A percentile compares a stretch with the other conserved stretches of the same genome.
Conservation (phyloP, 2,888 invertebrate genomes). For the Cheilosia urbana region DNA sequence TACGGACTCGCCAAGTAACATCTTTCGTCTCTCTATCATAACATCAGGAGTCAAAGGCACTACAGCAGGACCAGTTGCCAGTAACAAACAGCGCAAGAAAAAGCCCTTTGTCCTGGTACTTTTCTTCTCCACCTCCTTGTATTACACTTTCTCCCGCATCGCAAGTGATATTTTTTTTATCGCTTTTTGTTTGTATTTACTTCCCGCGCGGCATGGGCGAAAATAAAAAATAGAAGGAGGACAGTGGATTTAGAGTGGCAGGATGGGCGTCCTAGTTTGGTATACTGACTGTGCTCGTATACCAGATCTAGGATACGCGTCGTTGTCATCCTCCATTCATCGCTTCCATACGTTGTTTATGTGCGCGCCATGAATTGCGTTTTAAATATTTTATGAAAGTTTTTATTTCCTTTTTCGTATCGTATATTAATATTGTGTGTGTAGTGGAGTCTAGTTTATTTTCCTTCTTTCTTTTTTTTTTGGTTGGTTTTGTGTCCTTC, state of each 20-base stretch:
- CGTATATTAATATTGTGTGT: slow-evolving; percentile 21
- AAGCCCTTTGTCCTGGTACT: slow-evolving; percentile 22
- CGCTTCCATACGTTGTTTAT: slow-evolving; percentile 17
- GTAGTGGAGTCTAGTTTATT: slow-evolving; percentile 23
- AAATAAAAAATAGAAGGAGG: slow-evolving; percentile 36
- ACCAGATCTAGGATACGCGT: slow-evolving; percentile 62
- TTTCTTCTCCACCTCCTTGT: slow-evolving; percentile 5
- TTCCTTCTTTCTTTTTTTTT: neutral
- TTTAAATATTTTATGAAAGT: slow-evolving; percentile 74
- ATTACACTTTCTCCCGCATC: slow-evolving; percentile 36
- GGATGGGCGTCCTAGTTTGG: slow-evolving; percentile 69
- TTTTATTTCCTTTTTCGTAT: slow-evolving; percentile 52
- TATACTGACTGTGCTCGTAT: slow-evolving; percentile 32
- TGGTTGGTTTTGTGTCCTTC: neutral
- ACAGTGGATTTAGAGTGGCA: slow-evolving; percentile 46
- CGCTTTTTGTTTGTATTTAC: slow-evolving; percentile 49
- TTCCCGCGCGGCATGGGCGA: neutral
- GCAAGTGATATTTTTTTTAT: neutral
- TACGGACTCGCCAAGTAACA: neutral
- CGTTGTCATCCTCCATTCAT: slow-evolving; percentile 24
- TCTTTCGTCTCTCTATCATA: slow-evolving; percentile 11
- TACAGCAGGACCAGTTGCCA: neutral
- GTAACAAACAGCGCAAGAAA: slow-evolving; percentile 25
- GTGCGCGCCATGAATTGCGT: slow-evolving; percentile 57
- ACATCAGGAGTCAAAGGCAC: slow-evolving; percentile 58